Evolutionary conservation across 1,140 invertebrate species (phyloP).

Genomic region (Gryon sp.): DNA sequence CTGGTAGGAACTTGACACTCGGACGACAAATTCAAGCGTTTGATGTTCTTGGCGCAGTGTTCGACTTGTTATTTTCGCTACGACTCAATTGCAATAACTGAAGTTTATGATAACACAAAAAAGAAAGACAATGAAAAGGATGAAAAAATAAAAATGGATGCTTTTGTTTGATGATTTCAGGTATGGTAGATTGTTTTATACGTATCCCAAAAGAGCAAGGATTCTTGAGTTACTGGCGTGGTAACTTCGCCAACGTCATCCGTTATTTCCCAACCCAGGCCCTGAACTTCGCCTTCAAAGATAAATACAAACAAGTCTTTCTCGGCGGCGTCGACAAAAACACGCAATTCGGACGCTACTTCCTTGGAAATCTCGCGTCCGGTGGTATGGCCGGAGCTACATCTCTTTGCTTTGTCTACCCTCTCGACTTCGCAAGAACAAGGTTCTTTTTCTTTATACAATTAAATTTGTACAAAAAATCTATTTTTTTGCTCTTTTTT

Average conservation of each 20-base stretch:
- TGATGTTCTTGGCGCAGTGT: background rate
- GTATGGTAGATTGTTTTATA: slow-evolving; percentile 92
- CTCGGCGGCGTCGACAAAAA: slow-evolving; percentile 92
- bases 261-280: slow-evolving; percentile 97
- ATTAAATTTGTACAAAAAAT: slow-evolving; percentile 4
- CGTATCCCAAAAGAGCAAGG: slow-evolving; percentile 94
- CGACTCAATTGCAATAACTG: no score
- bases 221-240: slow-evolving; percentile 92
- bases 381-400: slow-evolving; percentile 97
- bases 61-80: background rate
- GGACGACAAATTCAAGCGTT: background rate
- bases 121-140: background rate
- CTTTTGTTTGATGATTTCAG: slow-evolving; percentile 74
- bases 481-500: no score
- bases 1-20: slow-evolving; percentile 1
- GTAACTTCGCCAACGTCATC: slow-evolving; percentile 96
- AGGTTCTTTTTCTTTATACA: slow-evolving; percentile 80
- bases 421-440: slow-evolving; percentile 96
- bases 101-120: background rate
- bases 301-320: slow-evolving; percentile 92
- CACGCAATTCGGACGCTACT: slow-evolving; percentile 92
- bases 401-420: slow-evolving; percentile 97
- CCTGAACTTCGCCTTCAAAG: slow-evolving; percentile 97
- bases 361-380: slow-evolving; percentile 92
- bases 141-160: background rate